Base-by-base conservation (phyloP, 2,888 invertebrate genomes). In the Hydropsyche betteni region DNA sequence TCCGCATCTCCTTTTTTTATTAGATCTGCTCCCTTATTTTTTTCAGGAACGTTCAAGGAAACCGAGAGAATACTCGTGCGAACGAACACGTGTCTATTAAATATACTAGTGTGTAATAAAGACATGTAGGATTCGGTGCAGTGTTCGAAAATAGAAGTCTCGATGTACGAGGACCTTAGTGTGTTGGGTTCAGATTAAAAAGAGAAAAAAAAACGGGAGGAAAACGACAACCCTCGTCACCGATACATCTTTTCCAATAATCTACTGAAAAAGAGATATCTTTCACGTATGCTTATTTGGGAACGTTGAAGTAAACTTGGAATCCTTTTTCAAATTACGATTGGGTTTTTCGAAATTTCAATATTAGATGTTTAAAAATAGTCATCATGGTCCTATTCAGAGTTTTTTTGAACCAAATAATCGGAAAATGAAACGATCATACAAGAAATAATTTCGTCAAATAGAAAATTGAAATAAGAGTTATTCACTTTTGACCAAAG, bases 161-260 rank as follows among this genome's bases (percentile, higher is more conserved):
- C 16, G 16, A 4, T 58, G 58, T 16, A 69, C 50, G 16, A 5
- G 69, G 69, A 44, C 44, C 16, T 14, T 4, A 69, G 50, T 50
- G 51, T 69, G 50, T 69, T 69, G n/a, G 69, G 69, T 44, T 10
- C 16, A 50, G 69, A 69, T 53, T 53, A 70, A 70, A 64, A 34
- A 64, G 64, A 64, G 16, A 24, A 10, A 16, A 55, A 12, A 55
- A 16, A 55, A 1, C 12, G 12, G 64, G 4, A 64, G 4, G 34
- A 70, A 69, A 70, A 70, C 16, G 51, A 70, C 14, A 24, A 70
- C 70, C 70, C 70, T 70, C 53, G 70, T 70, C 70, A 70, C 44
- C 34, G 70, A 70, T 70, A 70, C 51, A 51, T 70, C 70, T 70
- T 70, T 70, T 70, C 53, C 52, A 52, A 70, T 53, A 70, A 70